Conservation (phyloP, 2,113 vertebrate genomes). For the Xiphophorus maculatus region DNA sequence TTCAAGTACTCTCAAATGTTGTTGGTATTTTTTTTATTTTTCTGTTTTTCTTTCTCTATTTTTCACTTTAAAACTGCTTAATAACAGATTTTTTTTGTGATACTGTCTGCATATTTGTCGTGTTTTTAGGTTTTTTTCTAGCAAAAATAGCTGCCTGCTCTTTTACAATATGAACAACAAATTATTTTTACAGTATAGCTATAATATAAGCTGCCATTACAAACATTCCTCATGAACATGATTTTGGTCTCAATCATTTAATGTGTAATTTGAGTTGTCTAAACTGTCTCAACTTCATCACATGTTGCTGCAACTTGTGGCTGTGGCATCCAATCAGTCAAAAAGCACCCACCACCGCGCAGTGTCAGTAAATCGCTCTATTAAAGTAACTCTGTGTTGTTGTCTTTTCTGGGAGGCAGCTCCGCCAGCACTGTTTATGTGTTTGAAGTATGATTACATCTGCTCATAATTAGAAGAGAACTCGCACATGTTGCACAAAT, state of each 20-base stretch:
- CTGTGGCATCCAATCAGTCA: conserved; percentile 37
- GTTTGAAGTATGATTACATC: background rate
- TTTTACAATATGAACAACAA: too few relatives aligned
- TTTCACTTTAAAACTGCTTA: too few relatives aligned
- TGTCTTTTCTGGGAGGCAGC: conserved; percentile 3
- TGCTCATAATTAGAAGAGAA: conserved; percentile 24
- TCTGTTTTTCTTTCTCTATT: too few relatives aligned
- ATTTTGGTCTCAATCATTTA: conserved; percentile 2
- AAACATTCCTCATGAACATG: background rate
- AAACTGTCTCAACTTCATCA: conserved; percentile 31
- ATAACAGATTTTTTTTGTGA: too few relatives aligned
- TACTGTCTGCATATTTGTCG: too few relatives aligned
- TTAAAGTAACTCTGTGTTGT: conserved; percentile 12
- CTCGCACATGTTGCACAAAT: conserved; percentile 40
- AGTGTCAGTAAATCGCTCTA: conserved; percentile 17
- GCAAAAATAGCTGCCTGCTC: too few relatives aligned
- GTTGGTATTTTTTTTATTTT: too few relatives aligned
- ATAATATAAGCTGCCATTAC: background rate
- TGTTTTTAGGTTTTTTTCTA: too few relatives aligned
- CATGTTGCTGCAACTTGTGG: conserved; percentile 12
- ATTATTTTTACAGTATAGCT: background rate
- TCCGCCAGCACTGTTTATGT: background rate
- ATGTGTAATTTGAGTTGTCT: conserved; percentile 4
- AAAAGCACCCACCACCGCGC: conserved; percentile 7
- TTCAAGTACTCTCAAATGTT: too few relatives aligned